These are phyloP conservation scores for Telmatherina bonti DNA, from an alignment of 2,797 vertebrate species.

Conservation along the genomic window DNA sequence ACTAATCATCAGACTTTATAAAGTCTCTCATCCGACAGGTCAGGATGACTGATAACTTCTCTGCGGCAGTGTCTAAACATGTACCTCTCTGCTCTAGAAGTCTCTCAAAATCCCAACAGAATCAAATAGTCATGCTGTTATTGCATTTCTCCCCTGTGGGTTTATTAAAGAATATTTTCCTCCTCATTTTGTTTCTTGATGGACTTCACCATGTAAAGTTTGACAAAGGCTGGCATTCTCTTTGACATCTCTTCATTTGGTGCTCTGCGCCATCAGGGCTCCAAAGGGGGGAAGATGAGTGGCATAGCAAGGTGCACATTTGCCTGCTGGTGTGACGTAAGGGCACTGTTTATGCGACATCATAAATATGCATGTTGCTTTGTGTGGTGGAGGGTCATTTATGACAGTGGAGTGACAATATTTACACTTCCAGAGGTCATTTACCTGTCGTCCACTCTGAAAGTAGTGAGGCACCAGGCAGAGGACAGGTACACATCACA, in stretches of 20 bases:
- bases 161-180: slow-evolving; percentile 75
- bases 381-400: slow-evolving; percentile 70
- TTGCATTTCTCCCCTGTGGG: slow-evolving; percentile 43
- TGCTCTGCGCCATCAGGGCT: slow-evolving; percentile 67
- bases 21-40: slow-evolving; percentile 82
- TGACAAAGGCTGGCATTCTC: slow-evolving; percentile 79
- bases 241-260: slow-evolving; percentile 73
- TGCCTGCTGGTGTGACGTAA: slow-evolving; percentile 74
- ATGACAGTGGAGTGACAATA: slow-evolving; percentile 80
- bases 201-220: slow-evolving; percentile 67
- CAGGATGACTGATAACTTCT: slow-evolving; percentile 72
- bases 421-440: slow-evolving; percentile 81
- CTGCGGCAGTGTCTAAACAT: slow-evolving; percentile 80
- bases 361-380: slow-evolving; percentile 85
- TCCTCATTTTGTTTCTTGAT: slow-evolving; percentile 58
- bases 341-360: slow-evolving; percentile 77
- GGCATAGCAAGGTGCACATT: slow-evolving; percentile 75
- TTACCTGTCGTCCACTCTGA: slow-evolving; percentile 80
- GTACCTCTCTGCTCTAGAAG: slow-evolving; percentile 66
- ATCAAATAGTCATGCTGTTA: slow-evolving; percentile 63
- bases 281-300: slow-evolving; percentile 71
- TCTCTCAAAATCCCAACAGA: slow-evolving; percentile 71
- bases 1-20: slow-evolving; percentile 87
- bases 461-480: slow-evolving; percentile 56
- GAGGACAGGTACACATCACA: slow-evolving; percentile 56